Evolutionary conservation across 2,797 vertebrate species (phyloP), one percentile per base, ranked within the genome.

Genomic region (Etheostoma perlongum): DNA sequence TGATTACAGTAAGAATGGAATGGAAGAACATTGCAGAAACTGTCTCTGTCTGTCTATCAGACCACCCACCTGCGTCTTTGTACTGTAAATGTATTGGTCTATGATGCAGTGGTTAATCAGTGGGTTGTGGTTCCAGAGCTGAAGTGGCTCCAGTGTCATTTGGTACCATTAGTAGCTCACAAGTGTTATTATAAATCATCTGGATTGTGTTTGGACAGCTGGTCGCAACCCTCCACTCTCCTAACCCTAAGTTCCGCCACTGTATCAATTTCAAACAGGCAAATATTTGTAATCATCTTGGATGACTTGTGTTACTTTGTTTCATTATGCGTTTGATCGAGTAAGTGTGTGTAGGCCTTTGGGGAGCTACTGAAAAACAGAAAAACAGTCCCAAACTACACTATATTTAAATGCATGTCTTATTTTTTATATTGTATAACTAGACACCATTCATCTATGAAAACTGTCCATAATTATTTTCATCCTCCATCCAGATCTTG

Each of bases 121-220:
- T 25, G n/a, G 53, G 23, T 62, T 2, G 2, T 44, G 60, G 5
- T 30, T 76, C 58, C 74, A 79, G 69, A 75, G 61, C 73, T 64
- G 72, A 62, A 58, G 69, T 60, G 62, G 59, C 70, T 79, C 70
- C 75, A 57, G 69, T 52, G 79, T 88, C 76, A 67, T 77, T 81
- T 72, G 42, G 48, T 33, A 79, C 66, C 74, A 78, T 83, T 84
- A 84, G 70, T 68, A 77, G 59, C 69, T 60, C 81, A 83, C 83
- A 92, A 85, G 82, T 90, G 78, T 67, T 72, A 76, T 72, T 84
- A 89, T 93, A 76, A 93, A 90, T 93, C 91, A 91, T 69, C 60
- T 11, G 46, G 57, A 79, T 67, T 85, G 69, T 92, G 90, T 93
- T 94, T 93, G 79, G 78, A 82, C 91, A 94, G 91, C 90, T 92